phyloP scores from a whole-genome alignment of 1,140 invertebrate species.

The Calephelis virginiensis region DNA sequence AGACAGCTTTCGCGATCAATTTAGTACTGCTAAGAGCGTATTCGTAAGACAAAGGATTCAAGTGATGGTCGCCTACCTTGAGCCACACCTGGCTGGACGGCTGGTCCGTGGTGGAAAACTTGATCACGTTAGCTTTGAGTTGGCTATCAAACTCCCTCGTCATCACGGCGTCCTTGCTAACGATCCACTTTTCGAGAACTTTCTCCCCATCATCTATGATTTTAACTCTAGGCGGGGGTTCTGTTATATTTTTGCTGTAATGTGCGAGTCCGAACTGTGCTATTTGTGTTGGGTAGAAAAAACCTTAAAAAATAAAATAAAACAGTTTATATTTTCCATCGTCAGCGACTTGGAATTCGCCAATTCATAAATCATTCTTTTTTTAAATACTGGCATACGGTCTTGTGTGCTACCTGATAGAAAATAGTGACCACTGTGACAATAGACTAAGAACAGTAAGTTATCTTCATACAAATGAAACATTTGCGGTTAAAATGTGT shows the following conservation, averaged over 20 bases:
- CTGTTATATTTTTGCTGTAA: conserved; percentile 96
- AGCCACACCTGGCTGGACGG: conserved; percentile 84
- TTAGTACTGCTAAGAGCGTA: too few species aligned
- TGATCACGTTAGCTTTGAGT: conserved; percentile 81
- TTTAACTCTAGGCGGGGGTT: conserved; percentile 84
- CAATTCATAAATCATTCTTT: too few species aligned
- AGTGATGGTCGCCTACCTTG: conserved; percentile 41
- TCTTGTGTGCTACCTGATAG: too few species aligned
- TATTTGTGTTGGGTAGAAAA: conserved; percentile 99
- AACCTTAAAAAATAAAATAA: conserved; percentile 78
- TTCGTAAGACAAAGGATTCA: too few species aligned
- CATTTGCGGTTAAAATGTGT: too few species aligned
- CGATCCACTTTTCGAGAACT: conserved; percentile 82
- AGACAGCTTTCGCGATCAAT: too few species aligned
- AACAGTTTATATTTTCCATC: too few species aligned
- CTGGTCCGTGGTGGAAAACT: conserved; percentile 86
- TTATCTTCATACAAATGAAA: too few species aligned
- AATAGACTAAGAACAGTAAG: too few species aligned
- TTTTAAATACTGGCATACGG: too few species aligned
- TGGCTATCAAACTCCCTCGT: conserved; percentile 80
- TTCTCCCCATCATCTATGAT: conserved; percentile 87
- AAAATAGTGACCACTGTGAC: too few species aligned
- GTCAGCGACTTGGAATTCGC: too few species aligned
- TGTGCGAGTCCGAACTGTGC: conserved; percentile 98
- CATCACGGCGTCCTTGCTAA: conserved; percentile 82